These are phyloP conservation scores for Paralichthys olivaceus DNA, from an alignment of 2,113 vertebrate genomes.

Conservation along the genomic window DNA sequence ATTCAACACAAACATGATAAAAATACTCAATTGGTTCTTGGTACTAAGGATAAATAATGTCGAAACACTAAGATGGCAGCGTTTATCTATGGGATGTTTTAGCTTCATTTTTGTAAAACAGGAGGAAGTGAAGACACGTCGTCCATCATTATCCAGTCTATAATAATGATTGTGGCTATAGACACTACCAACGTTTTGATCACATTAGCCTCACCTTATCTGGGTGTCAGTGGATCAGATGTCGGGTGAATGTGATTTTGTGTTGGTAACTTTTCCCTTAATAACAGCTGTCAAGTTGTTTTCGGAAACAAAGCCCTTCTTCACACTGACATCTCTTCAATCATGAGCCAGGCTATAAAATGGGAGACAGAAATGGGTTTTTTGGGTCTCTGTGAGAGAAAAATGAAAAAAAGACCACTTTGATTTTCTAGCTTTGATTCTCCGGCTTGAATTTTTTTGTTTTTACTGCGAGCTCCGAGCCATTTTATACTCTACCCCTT, in stretches of 20 bases:
- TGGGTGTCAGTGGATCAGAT: not conserved
- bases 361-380: constrained; percentile 39
- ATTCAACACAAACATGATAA: too few species aligned
- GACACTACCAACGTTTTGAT: not conserved
- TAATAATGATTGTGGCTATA: too few species aligned
- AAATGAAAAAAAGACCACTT: not conserved
- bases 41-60: too few species aligned
- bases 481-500: constrained; percentile 31
- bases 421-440: constrained; percentile 36
- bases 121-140: too few species aligned
- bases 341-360: constrained; percentile 29
- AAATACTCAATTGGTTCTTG: too few species aligned
- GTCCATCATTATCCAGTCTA: too few species aligned
- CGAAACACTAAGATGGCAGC: too few species aligned
- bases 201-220: not conserved
- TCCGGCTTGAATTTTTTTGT: constrained; percentile 18
- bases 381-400: not conserved
- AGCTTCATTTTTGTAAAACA: too few species aligned
- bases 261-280: not conserved
- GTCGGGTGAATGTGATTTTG: not conserved
- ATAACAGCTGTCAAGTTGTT: not conserved
- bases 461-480: constrained; percentile 26
- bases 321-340: constrained; percentile 6
- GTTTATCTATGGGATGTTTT: too few species aligned
- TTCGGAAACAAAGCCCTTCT: not conserved